Percentiles rank a stretch among this genome's conserved stretches.
phyloP scores from a whole-genome alignment of 2,797 vertebrate genomes.

The Pampus argenteus region DNA sequence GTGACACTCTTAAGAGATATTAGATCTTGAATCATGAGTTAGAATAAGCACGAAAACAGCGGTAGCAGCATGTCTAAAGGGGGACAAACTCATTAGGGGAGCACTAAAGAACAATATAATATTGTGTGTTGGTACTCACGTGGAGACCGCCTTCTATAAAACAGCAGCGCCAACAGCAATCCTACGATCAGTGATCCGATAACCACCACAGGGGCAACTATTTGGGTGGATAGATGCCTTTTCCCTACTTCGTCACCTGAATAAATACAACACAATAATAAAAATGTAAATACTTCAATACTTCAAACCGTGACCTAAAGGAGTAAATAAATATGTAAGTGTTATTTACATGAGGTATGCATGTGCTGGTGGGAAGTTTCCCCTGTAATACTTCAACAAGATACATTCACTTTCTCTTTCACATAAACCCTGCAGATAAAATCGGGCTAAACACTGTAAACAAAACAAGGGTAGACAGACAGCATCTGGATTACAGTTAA shows the following conservation, averaged over 20 bases:
- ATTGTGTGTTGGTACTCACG: constrained; percentile 65
- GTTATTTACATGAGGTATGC: not conserved
- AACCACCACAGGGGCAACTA: constrained; percentile 69
- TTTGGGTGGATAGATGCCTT: rapidly evolving
- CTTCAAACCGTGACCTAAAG: not conserved
- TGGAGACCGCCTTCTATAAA: not conserved
- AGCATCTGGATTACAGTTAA: not conserved
- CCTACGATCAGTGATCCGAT: constrained; percentile 74
- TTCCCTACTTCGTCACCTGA: rapidly evolving
- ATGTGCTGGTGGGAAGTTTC: not conserved
- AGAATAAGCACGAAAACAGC: no score
- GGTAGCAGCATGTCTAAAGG: no score
- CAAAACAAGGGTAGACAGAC: rapidly evolving
- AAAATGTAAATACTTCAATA: rapidly evolving
- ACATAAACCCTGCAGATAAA: rapidly evolving
- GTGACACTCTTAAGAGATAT: no score
- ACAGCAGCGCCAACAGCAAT: constrained; percentile 49
- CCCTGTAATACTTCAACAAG: not conserved
- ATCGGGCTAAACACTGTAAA: not conserved
- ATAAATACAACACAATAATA: not conserved
- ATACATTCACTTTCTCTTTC: constrained; percentile 24
- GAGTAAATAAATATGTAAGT: not conserved
- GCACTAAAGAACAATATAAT: no score
- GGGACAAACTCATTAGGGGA: no score
- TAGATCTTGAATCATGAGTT: no score